Conservation (phyloP, 2,888 invertebrate species). For the Erebia aethiops region DNA sequence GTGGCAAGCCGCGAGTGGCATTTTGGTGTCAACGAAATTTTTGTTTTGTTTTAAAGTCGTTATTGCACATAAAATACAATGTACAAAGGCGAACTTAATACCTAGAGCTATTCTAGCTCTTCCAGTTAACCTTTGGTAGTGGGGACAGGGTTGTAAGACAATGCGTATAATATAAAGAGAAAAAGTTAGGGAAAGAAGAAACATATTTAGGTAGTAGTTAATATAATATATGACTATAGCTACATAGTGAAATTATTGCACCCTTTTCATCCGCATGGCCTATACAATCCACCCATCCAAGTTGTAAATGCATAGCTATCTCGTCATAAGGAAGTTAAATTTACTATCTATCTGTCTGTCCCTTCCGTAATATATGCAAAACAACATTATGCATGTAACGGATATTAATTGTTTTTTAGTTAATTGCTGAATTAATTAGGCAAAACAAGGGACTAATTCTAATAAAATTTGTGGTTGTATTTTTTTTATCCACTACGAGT, state of each 20-base stretch:
- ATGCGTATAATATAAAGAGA: too few species aligned
- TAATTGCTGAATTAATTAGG: slow-evolving; percentile 30
- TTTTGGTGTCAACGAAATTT: too few species aligned
- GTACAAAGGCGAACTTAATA: too few species aligned
- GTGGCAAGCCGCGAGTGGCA: too few species aligned
- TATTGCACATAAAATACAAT: too few species aligned
- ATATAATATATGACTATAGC: too few species aligned
- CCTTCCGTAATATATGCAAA: slow-evolving; percentile 22
- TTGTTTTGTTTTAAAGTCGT: neutral
- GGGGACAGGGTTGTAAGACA: too few species aligned
- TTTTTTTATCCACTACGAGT: too few species aligned
- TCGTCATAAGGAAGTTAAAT: slow-evolving; percentile 24
- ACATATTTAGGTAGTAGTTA: too few species aligned
- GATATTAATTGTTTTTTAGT: slow-evolving; percentile 50
- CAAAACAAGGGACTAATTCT: slow-evolving; percentile 17
- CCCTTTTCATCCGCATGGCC: neutral
- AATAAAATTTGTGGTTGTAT: neutral
- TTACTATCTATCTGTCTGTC: slow-evolving; percentile 17
- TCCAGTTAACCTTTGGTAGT: too few species aligned
- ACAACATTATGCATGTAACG: slow-evolving; percentile 46
- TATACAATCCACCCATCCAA: slow-evolving; percentile 6
- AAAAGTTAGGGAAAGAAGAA: too few species aligned
- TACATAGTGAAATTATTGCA: neutral
- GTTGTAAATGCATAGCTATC: slow-evolving; percentile 16
- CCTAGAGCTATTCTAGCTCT: too few species aligned